phyloP scores from a whole-genome alignment of 2,113 vertebrate species.

The Scalopus aquaticus region DNA sequence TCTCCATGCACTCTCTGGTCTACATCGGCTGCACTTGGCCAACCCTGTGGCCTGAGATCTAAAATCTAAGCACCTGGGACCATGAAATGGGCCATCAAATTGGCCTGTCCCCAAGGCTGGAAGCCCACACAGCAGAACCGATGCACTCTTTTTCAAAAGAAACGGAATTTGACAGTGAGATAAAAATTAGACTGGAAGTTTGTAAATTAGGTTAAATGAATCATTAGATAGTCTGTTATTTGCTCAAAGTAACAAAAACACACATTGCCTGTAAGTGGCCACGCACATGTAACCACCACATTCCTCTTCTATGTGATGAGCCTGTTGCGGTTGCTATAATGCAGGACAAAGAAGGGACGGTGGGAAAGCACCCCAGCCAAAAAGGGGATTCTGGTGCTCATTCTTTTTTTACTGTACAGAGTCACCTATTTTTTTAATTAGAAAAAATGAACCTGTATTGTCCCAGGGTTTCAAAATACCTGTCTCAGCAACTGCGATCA shows the following conservation, averaged over 20 bases:
- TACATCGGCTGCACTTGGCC: not conserved
- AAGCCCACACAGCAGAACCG: not conserved
- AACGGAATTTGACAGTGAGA: not conserved
- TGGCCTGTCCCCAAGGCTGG: not conserved
- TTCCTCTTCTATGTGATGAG: not conserved
- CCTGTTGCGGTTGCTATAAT: not conserved
- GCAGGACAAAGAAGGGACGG: not conserved
- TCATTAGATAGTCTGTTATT: slow-evolving; percentile 66
- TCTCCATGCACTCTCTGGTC: not conserved
- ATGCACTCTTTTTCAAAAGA: not conserved
- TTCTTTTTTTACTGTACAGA: slow-evolving; percentile 14
- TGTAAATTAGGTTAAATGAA: slow-evolving; percentile 71
- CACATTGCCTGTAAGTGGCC: slow-evolving; percentile 68
- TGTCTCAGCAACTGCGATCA: slow-evolving; percentile 15
- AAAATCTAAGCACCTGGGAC: not conserved
- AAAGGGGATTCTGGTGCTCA: not conserved
- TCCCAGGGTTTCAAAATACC: slow-evolving; percentile 38
- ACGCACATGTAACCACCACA: slow-evolving; percentile 69
- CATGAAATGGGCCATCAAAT: too few species aligned
- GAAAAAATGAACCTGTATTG: not conserved
- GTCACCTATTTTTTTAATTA: slow-evolving; percentile 53
- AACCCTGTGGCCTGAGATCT: not conserved
- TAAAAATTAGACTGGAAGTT: slow-evolving; percentile 58
- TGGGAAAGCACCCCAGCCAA: not conserved
- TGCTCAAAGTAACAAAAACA: slow-evolving; percentile 77